These are phyloP conservation scores for Nineta flava DNA, from an alignment of 2,888 invertebrate genomes.

Conservation along the genomic window DNA sequence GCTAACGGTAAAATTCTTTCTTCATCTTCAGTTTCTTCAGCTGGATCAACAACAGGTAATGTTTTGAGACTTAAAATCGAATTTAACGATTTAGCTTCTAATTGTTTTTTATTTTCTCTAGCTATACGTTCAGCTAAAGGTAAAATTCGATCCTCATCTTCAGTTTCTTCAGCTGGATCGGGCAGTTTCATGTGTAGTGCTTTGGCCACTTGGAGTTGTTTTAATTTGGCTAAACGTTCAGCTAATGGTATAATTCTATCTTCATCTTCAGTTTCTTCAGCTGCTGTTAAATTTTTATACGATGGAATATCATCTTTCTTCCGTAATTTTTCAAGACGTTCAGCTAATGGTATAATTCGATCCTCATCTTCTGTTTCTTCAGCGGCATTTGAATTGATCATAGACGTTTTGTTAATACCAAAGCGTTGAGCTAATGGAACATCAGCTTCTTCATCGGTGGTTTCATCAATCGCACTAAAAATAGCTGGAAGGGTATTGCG, in stretches of 20 bases:
- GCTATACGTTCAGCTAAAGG: background rate
- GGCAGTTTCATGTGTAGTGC: background rate
- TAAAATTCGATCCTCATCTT: background rate
- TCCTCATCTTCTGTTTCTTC: background rate
- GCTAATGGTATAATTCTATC: background rate
- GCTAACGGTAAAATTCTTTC: background rate
- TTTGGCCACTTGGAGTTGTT: background rate
- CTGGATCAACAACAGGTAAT: too few relatives aligned
- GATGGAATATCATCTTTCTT: background rate
- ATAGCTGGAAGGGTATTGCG: background rate
- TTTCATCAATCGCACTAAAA: background rate
- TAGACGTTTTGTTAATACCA: background rate
- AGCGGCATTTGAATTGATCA: background rate
- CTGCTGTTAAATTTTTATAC: background rate
- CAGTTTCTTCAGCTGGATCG: background rate
- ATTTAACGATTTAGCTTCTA: background rate
- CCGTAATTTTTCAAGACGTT: background rate
- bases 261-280: background rate
- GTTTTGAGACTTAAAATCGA: too few relatives aligned
- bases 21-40: background rate
- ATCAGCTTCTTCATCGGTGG: background rate
- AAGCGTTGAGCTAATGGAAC: background rate
- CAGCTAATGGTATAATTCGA: background rate
- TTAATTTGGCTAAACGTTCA: background rate
- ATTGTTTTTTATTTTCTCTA: background rate